Evolutionary conservation across 53 echinoderm and acorn worm genomes (phyloP).

Genomic region (Luidia sarsii): DNA sequence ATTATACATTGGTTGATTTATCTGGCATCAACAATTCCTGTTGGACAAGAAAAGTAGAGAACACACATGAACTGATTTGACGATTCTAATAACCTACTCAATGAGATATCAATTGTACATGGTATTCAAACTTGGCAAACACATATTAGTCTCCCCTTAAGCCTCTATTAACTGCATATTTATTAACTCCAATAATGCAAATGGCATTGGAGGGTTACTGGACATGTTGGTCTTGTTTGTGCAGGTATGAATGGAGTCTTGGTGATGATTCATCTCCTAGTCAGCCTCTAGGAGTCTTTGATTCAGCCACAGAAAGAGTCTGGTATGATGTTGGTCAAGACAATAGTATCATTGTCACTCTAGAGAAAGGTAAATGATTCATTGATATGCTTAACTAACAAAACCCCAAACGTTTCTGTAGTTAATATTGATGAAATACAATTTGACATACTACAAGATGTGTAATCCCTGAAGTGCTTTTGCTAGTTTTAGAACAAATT

Average conservation of each 20-base stretch:
- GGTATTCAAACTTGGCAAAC: no score
- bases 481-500: neutral
- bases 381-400: neutral
- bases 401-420: neutral
- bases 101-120: no score
- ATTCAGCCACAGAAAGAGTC: conserved; percentile 52
- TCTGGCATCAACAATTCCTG: no score
- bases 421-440: neutral
- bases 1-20: no score
- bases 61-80: no score
- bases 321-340: conserved; percentile 59
- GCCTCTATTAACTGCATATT: no score
- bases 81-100: no score
- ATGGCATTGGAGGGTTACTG: no score
- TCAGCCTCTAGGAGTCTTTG: conserved; percentile 45
- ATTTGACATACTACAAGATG: neutral
- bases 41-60: no score
- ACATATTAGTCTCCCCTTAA: no score
- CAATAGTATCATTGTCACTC: conserved; percentile 26
- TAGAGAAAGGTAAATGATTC: conserved; percentile 41
- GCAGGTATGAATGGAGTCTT: conserved; percentile 59
- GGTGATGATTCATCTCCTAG: conserved; percentile 43
- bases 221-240: no score
- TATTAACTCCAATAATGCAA: no score
- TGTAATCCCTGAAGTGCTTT: neutral